Evolutionary conservation across 2,888 invertebrate species (phyloP).

Genomic region (Lepidocyrtoides sp.): DNA sequence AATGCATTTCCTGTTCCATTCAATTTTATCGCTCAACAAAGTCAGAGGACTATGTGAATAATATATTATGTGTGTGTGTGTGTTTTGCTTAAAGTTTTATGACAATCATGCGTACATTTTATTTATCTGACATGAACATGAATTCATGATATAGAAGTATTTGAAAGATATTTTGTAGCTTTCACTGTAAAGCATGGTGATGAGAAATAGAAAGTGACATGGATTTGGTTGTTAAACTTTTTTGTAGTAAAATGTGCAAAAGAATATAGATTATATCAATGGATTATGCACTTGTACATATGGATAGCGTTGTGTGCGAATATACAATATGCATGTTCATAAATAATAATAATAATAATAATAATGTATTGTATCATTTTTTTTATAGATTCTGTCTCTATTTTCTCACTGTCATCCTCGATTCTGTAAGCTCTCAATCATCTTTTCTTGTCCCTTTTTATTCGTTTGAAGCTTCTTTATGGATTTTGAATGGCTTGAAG

Average conservation of each 20-base stretch:
- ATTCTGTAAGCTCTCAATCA: neutral
- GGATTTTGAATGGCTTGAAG: neutral
- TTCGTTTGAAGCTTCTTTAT: neutral
- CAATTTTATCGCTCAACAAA: neutral
- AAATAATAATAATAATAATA: neutral
- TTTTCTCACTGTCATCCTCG: neutral
- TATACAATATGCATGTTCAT: neutral
- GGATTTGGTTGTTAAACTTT: constrained; percentile 5
- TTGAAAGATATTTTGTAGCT: neutral
- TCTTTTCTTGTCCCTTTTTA: neutral
- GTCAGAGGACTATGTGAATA: neutral
- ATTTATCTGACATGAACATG: constrained; percentile 15
- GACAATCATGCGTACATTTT: neutral
- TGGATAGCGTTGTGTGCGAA: no score
- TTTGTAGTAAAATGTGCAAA: neutral
- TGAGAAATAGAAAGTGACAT: constrained; percentile 33
- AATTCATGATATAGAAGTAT: constrained; percentile 13
- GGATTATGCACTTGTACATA: no score
- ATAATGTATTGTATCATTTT: neutral
- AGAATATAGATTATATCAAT: no score
- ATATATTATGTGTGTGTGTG: neutral
- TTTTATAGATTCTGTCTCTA: neutral
- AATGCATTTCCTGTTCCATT: constrained; percentile 34
- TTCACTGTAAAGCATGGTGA: constrained; percentile 21
- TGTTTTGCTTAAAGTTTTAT: neutral